Conservation (phyloP, 2,113 vertebrate species). For the Oryctolagus cuniculus region DNA sequence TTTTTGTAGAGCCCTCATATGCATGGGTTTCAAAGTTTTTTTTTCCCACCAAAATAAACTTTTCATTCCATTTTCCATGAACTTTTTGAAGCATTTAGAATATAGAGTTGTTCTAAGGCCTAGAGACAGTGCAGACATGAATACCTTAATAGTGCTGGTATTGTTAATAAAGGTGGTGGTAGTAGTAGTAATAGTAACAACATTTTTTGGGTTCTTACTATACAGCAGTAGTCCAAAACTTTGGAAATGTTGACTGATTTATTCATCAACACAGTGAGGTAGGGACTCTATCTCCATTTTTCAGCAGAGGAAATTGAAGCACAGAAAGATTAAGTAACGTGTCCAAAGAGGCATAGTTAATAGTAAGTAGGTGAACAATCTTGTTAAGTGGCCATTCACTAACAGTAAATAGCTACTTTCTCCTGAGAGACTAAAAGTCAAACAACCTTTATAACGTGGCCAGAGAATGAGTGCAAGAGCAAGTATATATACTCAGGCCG, state of each 20-base stretch:
- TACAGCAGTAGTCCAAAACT: neutral
- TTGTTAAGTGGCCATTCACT: neutral
- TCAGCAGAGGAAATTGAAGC: neutral
- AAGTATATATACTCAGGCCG: neutral
- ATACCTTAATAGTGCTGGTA: neutral
- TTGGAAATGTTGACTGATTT: conserved; percentile 6
- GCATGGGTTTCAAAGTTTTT: too few relatives aligned
- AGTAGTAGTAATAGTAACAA: neutral
- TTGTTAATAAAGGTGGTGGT: neutral
- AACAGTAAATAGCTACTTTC: neutral
- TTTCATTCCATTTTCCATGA: too few relatives aligned
- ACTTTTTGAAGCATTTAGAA: neutral
- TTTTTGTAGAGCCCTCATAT: too few relatives aligned
- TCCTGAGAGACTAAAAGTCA: neutral
- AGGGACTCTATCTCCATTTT: conserved; percentile 36
- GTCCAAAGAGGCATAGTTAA: neutral
- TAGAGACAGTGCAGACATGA: neutral
- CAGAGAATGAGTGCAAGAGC: neutral
- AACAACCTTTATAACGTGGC: neutral
- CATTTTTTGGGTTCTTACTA: neutral
- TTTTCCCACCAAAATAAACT: too few relatives aligned
- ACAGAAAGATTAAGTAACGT: neutral
- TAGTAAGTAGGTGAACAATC: neutral
- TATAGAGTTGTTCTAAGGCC: neutral
- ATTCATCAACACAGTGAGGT: neutral